Evolutionary conservation across 1,140 invertebrate genomes (phyloP), one percentile per base, ranked within the genome.

Genomic region (Aphis craccivora): DNA sequence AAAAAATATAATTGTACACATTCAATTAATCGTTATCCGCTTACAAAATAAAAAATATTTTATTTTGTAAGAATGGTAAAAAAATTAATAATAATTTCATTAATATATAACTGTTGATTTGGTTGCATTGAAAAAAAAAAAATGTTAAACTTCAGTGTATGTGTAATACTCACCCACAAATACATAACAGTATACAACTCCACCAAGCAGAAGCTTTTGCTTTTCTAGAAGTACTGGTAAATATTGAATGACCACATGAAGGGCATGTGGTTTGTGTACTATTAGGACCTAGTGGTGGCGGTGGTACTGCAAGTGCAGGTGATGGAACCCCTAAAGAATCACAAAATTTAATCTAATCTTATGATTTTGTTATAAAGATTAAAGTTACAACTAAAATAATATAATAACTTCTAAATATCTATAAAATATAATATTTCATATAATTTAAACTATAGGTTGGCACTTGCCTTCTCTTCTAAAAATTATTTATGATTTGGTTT

Each of bases 1-100:
- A 96, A 94, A 91, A 67, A 8, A 67, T 43, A 22, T 87, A 22
- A n/a, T 30, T 87, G 2, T 87, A n/a, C 60, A 67, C 6, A 18
- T n/a, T n/a, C 30, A n/a, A 67, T 67, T 18, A 18, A 67, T n/a
- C 30, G 18, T 0, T 67, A 67, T 67, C 30, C 30, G 30, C 0
- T 67, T 1, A 67, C 5, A n/a, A 5, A 37, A 81, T 81, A 35
- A n/a, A 76, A 76, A n/a, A 35, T 35, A 4, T 22, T 48, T 7
- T 18, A 35, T 37, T 35, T 20, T 20, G 14, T 23, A 83, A 9
- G 20, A 37, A 20, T 37, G n/a, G n/a, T n/a, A n/a, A n/a, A n/a
- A n/a, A n/a, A 35, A 30, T 81, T 18, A 11, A 81, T 81, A 37
- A 83, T 18, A 81, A 35, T 81, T 81, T 35, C 0, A 35, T 81